Conservation (phyloP, 2,113 vertebrate genomes). For the Semnopithecus entellus region DNA sequence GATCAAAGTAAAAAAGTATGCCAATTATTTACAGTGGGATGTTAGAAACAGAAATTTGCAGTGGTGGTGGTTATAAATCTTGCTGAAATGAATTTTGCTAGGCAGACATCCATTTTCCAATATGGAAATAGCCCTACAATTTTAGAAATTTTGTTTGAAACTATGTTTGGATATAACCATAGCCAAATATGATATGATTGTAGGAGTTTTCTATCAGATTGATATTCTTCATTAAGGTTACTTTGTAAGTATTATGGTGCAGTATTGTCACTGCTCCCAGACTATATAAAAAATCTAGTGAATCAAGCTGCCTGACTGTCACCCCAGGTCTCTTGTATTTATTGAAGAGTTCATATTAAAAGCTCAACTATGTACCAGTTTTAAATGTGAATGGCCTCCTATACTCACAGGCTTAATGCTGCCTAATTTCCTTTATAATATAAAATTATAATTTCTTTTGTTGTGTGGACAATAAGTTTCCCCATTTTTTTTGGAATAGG, state of each 20-base stretch:
- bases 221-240: not conserved
- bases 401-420: not conserved
- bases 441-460: not conserved
- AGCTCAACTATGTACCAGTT: not conserved
- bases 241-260: not conserved
- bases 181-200: not conserved
- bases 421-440: not conserved
- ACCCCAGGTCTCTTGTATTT: not conserved
- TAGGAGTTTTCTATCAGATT: not conserved
- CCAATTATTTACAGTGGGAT: not conserved
- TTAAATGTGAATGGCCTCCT: not conserved
- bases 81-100: slow-evolving; percentile 21
- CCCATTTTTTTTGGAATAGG: not conserved
- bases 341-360: not conserved
- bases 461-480: not conserved
- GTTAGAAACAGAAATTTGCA: slow-evolving; percentile 16
- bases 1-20: slow-evolving; percentile 21
- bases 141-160: slow-evolving; percentile 27
- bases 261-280: not conserved
- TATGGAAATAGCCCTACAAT: not conserved
- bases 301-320: not conserved
- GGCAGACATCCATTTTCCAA: not conserved
- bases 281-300: not conserved
- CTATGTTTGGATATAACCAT: not conserved
- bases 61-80: not conserved